A percentile compares a stretch with the other conserved stretches of the same genome.
Evolutionary conservation across 2,888 invertebrate species (phyloP).

Genomic region (Phyto melanocephala): DNA sequence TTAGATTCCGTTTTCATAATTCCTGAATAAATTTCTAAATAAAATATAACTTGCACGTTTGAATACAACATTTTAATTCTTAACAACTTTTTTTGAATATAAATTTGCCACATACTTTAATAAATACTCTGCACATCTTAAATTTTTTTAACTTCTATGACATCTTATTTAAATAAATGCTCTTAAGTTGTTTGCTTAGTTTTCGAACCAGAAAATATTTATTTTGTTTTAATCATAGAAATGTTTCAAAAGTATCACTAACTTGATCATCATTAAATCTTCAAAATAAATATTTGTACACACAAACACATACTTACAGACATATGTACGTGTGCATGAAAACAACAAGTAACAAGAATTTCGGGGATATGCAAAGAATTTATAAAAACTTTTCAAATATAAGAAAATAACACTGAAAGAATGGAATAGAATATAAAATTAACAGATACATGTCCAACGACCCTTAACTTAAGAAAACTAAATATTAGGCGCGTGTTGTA

Average conservation of each 20-base stretch:
- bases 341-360: neutral
- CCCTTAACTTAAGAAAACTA: no score
- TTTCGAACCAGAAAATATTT: neutral
- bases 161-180: no score
- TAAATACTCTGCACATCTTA: neutral
- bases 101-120: neutral
- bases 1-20: no score
- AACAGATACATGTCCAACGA: no score
- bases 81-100: neutral
- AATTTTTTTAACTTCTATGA: no score
- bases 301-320: neutral
- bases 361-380: neutral
- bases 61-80: no score
- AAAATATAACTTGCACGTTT: no score
- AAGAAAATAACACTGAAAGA: neutral
- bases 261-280: conserved; percentile 10
- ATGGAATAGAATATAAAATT: no score
- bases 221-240: conserved; percentile 9
- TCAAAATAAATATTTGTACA: neutral
- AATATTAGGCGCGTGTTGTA: no score
- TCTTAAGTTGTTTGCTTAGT: no score
- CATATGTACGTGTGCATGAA: neutral
- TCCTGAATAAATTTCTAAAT: no score
- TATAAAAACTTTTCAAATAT: neutral
- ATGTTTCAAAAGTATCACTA: neutral